Percentiles rank a stretch among this genome's conserved stretches.
These are phyloP conservation scores for Sebastes fasciatus DNA, from an alignment of 2,113 vertebrate genomes.

Conservation along the genomic window DNA sequence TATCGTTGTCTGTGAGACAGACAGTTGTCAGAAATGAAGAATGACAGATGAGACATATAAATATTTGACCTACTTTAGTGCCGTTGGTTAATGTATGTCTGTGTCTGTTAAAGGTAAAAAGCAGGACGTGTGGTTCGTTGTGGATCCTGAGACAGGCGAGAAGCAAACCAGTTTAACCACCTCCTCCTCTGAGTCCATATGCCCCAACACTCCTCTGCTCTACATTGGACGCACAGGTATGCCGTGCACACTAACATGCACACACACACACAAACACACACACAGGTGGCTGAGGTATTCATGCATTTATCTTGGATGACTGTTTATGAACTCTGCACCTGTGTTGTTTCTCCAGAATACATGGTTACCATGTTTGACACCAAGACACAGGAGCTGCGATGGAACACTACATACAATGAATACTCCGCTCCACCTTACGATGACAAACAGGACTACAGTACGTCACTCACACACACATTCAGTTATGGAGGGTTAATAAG, in stretches of 20 bases:
- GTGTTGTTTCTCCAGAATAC: conserved; percentile 86
- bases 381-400: conserved; percentile 89
- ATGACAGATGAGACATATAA: not conserved
- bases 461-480: conserved; percentile 54
- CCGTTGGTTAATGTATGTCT: not conserved
- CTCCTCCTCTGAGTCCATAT: conserved; percentile 88
- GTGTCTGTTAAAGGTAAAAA: conserved; percentile 88
- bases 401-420: conserved; percentile 95
- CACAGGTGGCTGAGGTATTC: not conserved
- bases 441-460: conserved; percentile 89
- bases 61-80: not conserved
- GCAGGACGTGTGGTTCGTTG: conserved; percentile 94
- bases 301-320: not conserved
- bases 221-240: conserved; percentile 95
- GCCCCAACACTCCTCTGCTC: conserved; percentile 89
- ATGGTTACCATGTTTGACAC: conserved; percentile 97
- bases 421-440: conserved; percentile 90
- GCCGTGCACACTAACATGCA: not conserved
- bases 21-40: not conserved
- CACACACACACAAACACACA: not conserved
- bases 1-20: not conserved
- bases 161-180: conserved; percentile 94
- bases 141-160: conserved; percentile 96
- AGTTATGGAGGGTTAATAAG: not conserved
- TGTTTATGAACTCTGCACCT: not conserved